Conservation (phyloP, 2,888 invertebrate genomes). For the Druceiella hillmani region DNA sequence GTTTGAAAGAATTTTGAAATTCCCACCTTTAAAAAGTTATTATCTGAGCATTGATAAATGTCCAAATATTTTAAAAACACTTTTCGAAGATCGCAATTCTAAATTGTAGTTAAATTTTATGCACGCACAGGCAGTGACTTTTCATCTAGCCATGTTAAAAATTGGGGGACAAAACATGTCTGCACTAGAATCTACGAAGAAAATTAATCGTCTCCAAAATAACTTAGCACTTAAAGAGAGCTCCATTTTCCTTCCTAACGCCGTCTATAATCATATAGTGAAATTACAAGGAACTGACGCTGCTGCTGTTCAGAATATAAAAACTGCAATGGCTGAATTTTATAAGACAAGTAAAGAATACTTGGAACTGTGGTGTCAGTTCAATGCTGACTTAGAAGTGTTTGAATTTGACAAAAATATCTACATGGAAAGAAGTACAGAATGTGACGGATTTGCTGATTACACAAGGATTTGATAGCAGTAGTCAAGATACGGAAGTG, state of each 20-base stretch:
- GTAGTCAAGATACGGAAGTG: conserved; percentile 23
- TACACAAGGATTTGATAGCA: conserved; percentile 20
- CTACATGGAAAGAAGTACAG: conserved; percentile 25
- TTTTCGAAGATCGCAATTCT: conserved; percentile 10
- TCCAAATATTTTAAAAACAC: conserved; percentile 13
- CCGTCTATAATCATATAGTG: conserved; percentile 16
- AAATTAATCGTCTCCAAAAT: conserved; percentile 24
- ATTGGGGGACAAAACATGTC: conserved; percentile 24
- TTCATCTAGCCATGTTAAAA: conserved; percentile 22
- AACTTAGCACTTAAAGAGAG: conserved; percentile 23
- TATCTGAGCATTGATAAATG: conserved; percentile 20
- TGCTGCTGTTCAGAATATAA: conserved; percentile 16
- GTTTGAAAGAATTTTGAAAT: conserved; percentile 21
- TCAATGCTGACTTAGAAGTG: conserved; percentile 11
- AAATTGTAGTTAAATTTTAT: conserved; percentile 20
- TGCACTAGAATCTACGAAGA: conserved; percentile 23
- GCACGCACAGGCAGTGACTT: conserved; percentile 21
- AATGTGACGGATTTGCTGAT: conserved; percentile 21
- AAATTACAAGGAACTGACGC: conserved; percentile 13
- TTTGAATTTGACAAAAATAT: conserved; percentile 22
- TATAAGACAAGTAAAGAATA: conserved; percentile 18
- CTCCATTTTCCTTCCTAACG: too few relatives aligned
- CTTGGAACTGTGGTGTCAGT: conserved; percentile 13
- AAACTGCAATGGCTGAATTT: conserved; percentile 15
- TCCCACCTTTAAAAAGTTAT: too few relatives aligned